Conservation (phyloP, 1,140 invertebrate genomes). For the Conopomorpha cramerella region DNA sequence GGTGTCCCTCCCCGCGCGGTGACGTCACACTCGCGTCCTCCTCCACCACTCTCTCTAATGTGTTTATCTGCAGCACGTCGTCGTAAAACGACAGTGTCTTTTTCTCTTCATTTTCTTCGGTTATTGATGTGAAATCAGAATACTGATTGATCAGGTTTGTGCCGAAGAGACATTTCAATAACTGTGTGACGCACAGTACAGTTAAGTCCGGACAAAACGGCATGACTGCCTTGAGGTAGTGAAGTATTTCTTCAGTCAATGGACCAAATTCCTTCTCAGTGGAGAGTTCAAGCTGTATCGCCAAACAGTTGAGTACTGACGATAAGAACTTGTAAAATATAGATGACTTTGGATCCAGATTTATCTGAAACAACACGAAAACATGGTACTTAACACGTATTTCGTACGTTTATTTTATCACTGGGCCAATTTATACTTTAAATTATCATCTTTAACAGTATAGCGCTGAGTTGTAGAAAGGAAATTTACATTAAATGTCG, state of each 20-base stretch:
- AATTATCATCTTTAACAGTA: background rate
- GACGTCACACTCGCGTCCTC: constrained; percentile 5
- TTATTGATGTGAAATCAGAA: constrained; percentile 48
- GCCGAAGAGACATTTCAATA: constrained; percentile 83
- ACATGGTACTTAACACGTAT: background rate
- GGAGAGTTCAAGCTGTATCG: constrained; percentile 77
- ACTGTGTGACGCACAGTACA: constrained; percentile 79
- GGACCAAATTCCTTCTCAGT: constrained; percentile 73
- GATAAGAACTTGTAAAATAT: constrained; percentile 76
- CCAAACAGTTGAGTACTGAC: constrained; percentile 68
- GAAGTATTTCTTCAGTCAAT: constrained; percentile 81
- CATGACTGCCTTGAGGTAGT: constrained; percentile 76
- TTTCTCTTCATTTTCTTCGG: constrained; percentile 9
- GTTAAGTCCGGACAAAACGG: constrained; percentile 71
- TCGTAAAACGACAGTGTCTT: constrained; percentile 20
- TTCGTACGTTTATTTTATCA: background rate
- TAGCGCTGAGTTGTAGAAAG: background rate
- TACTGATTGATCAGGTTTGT: constrained; percentile 77
- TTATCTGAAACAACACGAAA: constrained; percentile 62
- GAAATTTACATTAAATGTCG: background rate
- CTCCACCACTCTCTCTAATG: constrained; percentile 6
- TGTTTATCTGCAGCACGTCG: constrained; percentile 19
- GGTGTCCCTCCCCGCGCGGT: constrained; percentile 19
- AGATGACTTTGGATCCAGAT: constrained; percentile 70
- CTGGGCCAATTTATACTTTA: background rate